phyloP scores from a whole-genome alignment of 2,888 invertebrate species.

The Phragmatobia fuliginosa region DNA sequence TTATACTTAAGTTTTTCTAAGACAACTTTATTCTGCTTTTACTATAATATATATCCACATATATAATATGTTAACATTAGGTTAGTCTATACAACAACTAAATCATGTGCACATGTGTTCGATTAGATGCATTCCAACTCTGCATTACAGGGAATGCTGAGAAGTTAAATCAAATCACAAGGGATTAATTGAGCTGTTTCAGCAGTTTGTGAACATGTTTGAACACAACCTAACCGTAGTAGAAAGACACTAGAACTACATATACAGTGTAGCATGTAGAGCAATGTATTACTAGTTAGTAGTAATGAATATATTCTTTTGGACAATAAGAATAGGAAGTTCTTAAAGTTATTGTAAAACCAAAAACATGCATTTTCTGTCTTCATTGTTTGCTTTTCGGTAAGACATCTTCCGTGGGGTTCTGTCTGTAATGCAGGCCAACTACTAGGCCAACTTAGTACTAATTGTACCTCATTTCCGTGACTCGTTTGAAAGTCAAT shows the following conservation, averaged over 20 bases:
- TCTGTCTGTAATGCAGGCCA: no score
- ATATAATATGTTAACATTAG: neutral
- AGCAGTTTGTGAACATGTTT: slow-evolving; percentile 58
- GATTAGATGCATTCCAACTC: slow-evolving; percentile 10
- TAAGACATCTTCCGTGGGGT: no score
- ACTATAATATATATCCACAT: neutral
- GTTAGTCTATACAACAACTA: neutral
- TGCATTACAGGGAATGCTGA: slow-evolving; percentile 12
- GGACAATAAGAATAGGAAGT: no score
- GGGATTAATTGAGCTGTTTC: slow-evolving; percentile 61
- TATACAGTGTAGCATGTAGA: no score
- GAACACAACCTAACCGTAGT: slow-evolving; percentile 41
- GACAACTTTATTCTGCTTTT: neutral
- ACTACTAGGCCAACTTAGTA: no score
- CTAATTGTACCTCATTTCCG: no score
- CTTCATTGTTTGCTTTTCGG: no score
- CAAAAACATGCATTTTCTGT: no score
- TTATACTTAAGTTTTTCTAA: no score
- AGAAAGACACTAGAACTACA: no score
- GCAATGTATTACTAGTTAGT: no score
- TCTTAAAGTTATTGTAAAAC: no score
- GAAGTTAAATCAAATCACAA: slow-evolving; percentile 55
- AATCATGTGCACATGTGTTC: neutral
- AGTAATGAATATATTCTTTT: neutral
- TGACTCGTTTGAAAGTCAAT: neutral